phyloP scores from a whole-genome alignment of 2,888 invertebrate genomes.

The Drosophila aldrichi region DNA sequence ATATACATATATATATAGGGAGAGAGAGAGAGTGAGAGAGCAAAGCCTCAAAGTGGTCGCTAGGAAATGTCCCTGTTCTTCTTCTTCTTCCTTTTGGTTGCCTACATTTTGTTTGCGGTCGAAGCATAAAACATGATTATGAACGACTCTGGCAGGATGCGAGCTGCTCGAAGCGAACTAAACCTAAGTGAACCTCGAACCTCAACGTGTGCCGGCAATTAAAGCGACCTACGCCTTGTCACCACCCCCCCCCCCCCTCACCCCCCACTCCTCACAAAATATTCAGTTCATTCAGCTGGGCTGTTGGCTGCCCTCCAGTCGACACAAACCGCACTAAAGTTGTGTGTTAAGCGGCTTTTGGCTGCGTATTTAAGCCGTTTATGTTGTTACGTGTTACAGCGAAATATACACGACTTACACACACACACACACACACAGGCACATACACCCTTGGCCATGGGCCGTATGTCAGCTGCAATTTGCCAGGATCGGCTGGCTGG shows the following conservation, averaged over 20 bases:
- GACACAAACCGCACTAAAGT: constrained; percentile 65
- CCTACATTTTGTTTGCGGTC: constrained; percentile 38
- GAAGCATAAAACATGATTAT: constrained; percentile 68
- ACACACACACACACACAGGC: constrained; percentile 12
- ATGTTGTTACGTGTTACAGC: constrained; percentile 59
- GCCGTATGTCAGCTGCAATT: constrained; percentile 54
- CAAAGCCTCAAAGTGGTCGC: not conserved
- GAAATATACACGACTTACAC: constrained; percentile 46
- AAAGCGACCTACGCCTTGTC: constrained; percentile 40
- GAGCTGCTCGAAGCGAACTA: not conserved
- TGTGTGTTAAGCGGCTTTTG: constrained; percentile 73
- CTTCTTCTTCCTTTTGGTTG: constrained; percentile 28
- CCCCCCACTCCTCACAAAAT: too few species aligned
- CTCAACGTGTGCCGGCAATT: constrained; percentile 46
- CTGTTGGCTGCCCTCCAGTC: not conserved
- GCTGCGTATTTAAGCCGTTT: constrained; percentile 71
- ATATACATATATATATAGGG: constrained; percentile 13
- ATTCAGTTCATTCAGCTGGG: not conserved
- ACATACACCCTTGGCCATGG: constrained; percentile 5
- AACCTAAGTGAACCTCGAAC: not conserved
- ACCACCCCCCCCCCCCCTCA: not conserved
- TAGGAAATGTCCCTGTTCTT: not conserved
- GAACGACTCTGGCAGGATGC: constrained; percentile 21
- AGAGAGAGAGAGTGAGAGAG: too few species aligned
- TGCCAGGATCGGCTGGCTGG: constrained; percentile 30